These are phyloP conservation scores for Drosophila affinis DNA, from an alignment of 2,888 invertebrate genomes.

Conservation along the genomic window DNA sequence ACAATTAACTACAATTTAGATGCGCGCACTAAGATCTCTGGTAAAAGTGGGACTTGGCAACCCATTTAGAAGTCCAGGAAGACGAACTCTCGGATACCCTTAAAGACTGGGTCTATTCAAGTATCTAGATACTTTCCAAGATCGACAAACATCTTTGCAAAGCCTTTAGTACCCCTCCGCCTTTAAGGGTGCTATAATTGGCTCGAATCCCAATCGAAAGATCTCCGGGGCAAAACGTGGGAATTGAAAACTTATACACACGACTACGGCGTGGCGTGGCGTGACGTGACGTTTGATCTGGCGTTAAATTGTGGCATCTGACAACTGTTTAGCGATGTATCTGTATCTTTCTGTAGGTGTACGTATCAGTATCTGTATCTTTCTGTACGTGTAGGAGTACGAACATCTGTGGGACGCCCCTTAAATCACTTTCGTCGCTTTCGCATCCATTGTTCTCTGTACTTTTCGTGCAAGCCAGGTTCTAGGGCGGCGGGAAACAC, in stretches of 20 bases:
- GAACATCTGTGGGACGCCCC: conserved; percentile 32
- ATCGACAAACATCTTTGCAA: neutral
- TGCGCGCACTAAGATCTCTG: neutral
- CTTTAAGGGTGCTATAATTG: neutral
- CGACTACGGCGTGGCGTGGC: conserved; percentile 2
- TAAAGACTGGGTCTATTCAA: neutral
- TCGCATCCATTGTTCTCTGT: conserved; percentile 35
- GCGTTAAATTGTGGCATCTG: conserved; percentile 68
- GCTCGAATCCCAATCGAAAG: neutral
- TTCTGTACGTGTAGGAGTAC: neutral
- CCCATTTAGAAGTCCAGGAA: neutral
- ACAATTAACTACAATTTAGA: conserved; percentile 34
- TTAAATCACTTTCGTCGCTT: conserved; percentile 23
- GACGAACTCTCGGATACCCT: neutral
- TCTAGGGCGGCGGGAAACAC: conserved; percentile 42
- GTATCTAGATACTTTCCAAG: too few species aligned
- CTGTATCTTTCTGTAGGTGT: neutral
- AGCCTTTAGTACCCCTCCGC: conserved; percentile 1
- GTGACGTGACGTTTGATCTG: conserved; percentile 36
- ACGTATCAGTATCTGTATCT: neutral
- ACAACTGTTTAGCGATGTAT: conserved; percentile 48
- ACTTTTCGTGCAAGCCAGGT: conserved; percentile 22
- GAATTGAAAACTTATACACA: conserved; percentile 47
- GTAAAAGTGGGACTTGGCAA: conserved; percentile 2
- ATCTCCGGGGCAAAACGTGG: conserved; percentile 43